phyloP scores from a whole-genome alignment of 2,113 vertebrate species.

The Gnathochromis pfefferi region DNA sequence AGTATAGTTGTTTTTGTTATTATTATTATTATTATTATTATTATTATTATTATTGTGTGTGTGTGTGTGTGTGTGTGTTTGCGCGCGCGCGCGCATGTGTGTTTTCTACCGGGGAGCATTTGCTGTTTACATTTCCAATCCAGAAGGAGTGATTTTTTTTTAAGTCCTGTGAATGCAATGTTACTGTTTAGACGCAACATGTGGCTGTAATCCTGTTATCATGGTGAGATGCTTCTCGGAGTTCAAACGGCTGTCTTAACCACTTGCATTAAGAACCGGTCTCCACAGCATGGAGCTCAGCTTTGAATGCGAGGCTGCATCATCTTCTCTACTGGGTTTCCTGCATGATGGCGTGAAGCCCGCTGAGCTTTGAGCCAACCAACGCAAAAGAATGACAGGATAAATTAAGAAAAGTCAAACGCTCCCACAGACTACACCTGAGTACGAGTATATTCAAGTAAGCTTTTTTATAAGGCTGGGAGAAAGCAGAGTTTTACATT shows the following conservation, averaged over 20 bases:
- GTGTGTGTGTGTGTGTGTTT: not conserved
- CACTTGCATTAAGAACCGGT: not conserved
- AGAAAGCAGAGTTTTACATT: not conserved
- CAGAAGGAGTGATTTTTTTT: not conserved
- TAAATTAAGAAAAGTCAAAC: not conserved
- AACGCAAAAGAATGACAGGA: not conserved
- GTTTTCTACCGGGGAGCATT: not conserved
- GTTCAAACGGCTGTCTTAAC: not conserved
- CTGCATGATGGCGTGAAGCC: not conserved
- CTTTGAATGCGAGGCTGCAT: not conserved
- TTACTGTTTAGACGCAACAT: not conserved
- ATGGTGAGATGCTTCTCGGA: not conserved
- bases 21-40: not conserved
- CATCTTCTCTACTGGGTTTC: not conserved
- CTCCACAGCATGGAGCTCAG: not conserved
- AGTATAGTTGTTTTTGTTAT: not conserved
- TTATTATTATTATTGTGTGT: not conserved
- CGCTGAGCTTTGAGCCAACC: not conserved
- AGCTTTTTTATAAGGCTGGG: not conserved
- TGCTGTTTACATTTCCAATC: not conserved
- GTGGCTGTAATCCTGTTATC: not conserved
- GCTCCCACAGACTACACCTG: not conserved
- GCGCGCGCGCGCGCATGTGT: fast-evolving
- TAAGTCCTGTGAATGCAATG: not conserved
- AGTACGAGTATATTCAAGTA: not conserved